Conservation (phyloP, 2,797 vertebrate species). For the Tokudaia tokunoshimensis region DNA sequence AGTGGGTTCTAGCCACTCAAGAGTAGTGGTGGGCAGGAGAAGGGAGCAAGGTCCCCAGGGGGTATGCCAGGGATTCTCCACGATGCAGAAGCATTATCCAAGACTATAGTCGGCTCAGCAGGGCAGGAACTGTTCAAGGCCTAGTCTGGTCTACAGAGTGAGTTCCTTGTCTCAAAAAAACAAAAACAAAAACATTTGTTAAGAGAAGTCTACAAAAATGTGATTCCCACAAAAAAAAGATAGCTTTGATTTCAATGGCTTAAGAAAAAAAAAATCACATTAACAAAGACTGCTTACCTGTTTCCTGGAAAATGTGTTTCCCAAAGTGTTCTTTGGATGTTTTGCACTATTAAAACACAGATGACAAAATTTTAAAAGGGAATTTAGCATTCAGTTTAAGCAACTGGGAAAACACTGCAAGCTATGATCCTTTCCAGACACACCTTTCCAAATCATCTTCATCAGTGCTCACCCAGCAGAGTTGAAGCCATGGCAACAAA, state of each 20-base stretch:
- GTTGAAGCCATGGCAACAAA: background rate
- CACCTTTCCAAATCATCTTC: background rate
- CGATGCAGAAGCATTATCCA: background rate
- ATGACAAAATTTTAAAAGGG: background rate
- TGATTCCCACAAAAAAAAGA: background rate
- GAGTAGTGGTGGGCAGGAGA: background rate
- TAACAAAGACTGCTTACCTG: slow-evolving; percentile 72
- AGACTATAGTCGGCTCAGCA: background rate
- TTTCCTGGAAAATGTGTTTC: slow-evolving; percentile 18
- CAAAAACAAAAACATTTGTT: background rate
- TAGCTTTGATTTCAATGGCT: background rate
- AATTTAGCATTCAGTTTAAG: slow-evolving; percentile 27
- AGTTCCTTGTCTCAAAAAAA: background rate
- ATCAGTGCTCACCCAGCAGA: background rate
- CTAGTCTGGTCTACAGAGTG: background rate
- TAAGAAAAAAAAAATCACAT: background rate
- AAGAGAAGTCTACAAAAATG: background rate
- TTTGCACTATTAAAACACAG: slow-evolving; percentile 58
- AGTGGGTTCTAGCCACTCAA: background rate
- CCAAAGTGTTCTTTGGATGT: slow-evolving; percentile 16
- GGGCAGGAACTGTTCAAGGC: background rate
- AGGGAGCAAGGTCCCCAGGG: no score
- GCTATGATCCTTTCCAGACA: background rate
- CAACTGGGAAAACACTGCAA: background rate
- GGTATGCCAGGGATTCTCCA: background rate